Percentiles rank a stretch among this genome's conserved stretches.
Conservation (phyloP, 2,797 vertebrate genomes). For the Telmatherina bonti region DNA sequence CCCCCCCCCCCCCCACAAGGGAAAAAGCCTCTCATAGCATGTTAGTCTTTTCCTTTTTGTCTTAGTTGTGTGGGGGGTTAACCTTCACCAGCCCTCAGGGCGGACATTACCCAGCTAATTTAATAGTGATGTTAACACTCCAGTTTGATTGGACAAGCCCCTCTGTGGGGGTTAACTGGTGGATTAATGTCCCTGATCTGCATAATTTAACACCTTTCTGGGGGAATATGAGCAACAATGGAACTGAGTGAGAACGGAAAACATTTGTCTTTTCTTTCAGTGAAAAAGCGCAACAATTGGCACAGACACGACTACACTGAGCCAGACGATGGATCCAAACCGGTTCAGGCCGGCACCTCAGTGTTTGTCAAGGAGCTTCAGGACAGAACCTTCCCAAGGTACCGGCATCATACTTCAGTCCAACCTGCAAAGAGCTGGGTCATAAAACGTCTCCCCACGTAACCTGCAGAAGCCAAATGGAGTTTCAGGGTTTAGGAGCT, state of each 20-base stretch:
- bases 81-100: slow-evolving; percentile 44
- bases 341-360: slow-evolving; percentile 94
- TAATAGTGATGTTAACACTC: slow-evolving; percentile 64
- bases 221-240: too few species aligned
- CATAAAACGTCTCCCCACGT: neutral
- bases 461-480: neutral
- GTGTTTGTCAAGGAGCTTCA: slow-evolving; percentile 92
- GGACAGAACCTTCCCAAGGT: slow-evolving; percentile 92
- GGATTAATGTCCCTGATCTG: slow-evolving; percentile 36
- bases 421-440: too few species aligned
- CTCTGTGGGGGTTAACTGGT: slow-evolving; percentile 38
- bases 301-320: slow-evolving; percentile 98
- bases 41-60: slow-evolving; percentile 32
- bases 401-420: neutral
- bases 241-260: too few species aligned
- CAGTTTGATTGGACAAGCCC: slow-evolving; percentile 49
- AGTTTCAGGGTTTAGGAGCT: neutral
- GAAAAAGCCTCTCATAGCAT: slow-evolving; percentile 26
- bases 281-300: slow-evolving; percentile 97
- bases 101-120: slow-evolving; percentile 75
- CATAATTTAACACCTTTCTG: slow-evolving; percentile 37
- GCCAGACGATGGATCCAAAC: slow-evolving; percentile 89
- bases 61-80: slow-evolving; percentile 20
- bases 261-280: slow-evolving; percentile 69
- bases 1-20: too few species aligned